Conservation (phyloP, 2,888 invertebrate genomes). For the Torymus aiolomorphi region DNA sequence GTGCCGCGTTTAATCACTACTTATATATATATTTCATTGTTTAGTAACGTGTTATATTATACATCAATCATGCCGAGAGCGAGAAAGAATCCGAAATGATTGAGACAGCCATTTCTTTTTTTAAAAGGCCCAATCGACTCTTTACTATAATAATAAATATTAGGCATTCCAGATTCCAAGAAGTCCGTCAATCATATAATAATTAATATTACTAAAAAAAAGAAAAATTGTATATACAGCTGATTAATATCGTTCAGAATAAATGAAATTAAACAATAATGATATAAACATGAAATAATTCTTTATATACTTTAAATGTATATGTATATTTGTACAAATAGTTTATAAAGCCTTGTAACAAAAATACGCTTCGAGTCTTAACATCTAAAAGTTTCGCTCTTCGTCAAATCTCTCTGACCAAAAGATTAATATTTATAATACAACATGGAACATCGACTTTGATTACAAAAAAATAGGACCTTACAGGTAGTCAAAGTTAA, state of each 20-base stretch:
- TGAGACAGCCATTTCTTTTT: constrained; percentile 69
- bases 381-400: not conserved
- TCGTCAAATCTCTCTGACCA: constrained; percentile 17
- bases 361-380: constrained; percentile 41
- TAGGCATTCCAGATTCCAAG: constrained; percentile 73
- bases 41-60: constrained; percentile 34
- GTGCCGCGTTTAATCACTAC: constrained; percentile 41
- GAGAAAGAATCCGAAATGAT: constrained; percentile 60
- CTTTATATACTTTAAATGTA: constrained; percentile 48
- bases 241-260: constrained; percentile 71
- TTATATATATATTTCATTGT: constrained; percentile 30
- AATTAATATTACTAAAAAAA: constrained; percentile 64
- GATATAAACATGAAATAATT: constrained; percentile 46
- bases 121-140: constrained; percentile 62
- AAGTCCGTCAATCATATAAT: constrained; percentile 69
- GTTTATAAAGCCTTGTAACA: constrained; percentile 51
- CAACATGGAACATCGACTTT: constrained; percentile 29
- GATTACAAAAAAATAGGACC: constrained; percentile 26
- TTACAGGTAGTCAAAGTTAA: constrained; percentile 29
- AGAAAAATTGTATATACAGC: constrained; percentile 72
- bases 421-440: constrained; percentile 30
- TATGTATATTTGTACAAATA: constrained; percentile 54
- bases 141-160: constrained; percentile 66
- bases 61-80: constrained; percentile 41
- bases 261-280: constrained; percentile 65